Base-by-base conservation (phyloP, 1,140 invertebrate species). In the Bombus waltoni region DNA sequence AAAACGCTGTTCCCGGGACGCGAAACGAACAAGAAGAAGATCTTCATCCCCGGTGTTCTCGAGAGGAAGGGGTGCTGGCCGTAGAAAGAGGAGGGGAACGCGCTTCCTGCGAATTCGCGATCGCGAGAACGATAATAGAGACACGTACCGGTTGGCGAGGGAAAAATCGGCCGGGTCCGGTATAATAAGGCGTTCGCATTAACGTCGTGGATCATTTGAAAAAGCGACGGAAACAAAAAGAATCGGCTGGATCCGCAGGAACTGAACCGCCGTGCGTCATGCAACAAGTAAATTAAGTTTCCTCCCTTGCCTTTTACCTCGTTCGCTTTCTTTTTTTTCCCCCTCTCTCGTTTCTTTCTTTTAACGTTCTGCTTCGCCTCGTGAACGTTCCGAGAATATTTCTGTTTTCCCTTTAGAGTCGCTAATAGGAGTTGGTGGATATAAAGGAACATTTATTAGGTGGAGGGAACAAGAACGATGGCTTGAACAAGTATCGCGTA, bases 21-120 rank as follows among this genome's bases (percentile, higher is more conserved):
- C 3, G 32, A 28, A 18, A 72, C 38, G 15, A 38, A 13, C 28
- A 73, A 53, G 10, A 72, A 38, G 35, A 53, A 2, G 11, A n/a
- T 13, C 57, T 53, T 76, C 72, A 66, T 68, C 72, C 81, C 81
- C 32, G 72, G 22, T 8, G 66, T 32, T 73, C 40, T 22, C 11
- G 40, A n/a, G 42, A 42, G 40, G 40, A 32, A 35, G 44, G 44
- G 22, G n/a, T 5, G 59, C 59, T n/a, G 4, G 28, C 28, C 28
- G 35, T 0, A 6, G 22, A 28, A 18, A 28, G 9, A 15, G 57
- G 3, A 15, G 18, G 25, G 18, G 40, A 28, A 32, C 35, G 59
- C 2, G 44, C 62, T 76, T 83, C 81, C 81, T 83, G 81, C 65
- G 74, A 83, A 83, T 83, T 83, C 74, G 81, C 74, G 81, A 83